Evolutionary conservation across 1,140 invertebrate genomes (phyloP).

Genomic region (Stegodyphus mimosarum): DNA sequence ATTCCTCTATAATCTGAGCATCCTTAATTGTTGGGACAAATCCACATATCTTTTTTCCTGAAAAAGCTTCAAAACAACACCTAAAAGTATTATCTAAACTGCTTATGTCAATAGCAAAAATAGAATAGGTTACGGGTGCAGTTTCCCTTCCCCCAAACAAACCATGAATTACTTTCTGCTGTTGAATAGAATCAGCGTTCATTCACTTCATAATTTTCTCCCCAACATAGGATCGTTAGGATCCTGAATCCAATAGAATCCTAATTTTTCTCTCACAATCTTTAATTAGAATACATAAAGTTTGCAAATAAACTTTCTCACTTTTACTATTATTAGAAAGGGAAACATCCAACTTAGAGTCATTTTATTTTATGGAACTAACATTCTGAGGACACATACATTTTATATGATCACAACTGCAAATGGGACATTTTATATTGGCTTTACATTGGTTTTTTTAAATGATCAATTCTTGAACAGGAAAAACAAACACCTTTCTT

Average conservation of each 20-base stretch:
- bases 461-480: no score
- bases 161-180: background rate
- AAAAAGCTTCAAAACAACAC: background rate
- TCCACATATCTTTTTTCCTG: background rate
- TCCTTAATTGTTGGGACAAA: background rate
- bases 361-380: background rate
- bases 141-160: background rate
- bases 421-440: no score
- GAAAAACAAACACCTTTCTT: no score
- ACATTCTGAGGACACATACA: background rate
- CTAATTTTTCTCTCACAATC: background rate
- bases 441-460: no score
- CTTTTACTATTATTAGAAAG: background rate
- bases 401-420: no score
- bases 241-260: background rate
- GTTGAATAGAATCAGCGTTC: background rate
- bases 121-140: background rate
- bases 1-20: no score
- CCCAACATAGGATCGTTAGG: background rate
- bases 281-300: background rate
- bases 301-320: background rate
- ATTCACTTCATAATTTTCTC: background rate
- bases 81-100: background rate
- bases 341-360: background rate
- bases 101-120: background rate